phyloP scores from a whole-genome alignment of 2,113 vertebrate species.

The Cephalophus harveyi region DNA sequence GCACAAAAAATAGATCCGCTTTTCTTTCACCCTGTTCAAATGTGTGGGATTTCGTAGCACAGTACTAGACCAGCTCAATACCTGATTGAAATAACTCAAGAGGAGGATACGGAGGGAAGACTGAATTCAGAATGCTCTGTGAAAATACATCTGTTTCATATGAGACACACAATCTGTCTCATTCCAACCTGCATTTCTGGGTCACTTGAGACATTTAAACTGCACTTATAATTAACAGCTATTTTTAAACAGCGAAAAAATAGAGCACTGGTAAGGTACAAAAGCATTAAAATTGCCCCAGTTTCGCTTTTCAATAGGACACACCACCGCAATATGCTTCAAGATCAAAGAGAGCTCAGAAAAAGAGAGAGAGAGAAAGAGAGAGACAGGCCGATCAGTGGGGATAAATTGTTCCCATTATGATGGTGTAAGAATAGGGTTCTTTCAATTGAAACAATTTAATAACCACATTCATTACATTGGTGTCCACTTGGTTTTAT shows the following conservation, averaged over 20 bases:
- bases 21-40: constrained; percentile 72
- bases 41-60: constrained; percentile 70
- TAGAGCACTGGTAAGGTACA: constrained; percentile 99
- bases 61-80: constrained; percentile 76
- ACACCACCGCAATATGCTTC: constrained; percentile 99
- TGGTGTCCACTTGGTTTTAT: constrained; percentile 92
- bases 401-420: constrained; percentile 99
- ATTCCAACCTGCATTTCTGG: constrained; percentile 99
- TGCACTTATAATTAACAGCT: constrained; percentile 99
- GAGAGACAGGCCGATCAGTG: constrained; percentile 96
- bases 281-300: constrained; percentile 99
- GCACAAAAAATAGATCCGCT: constrained; percentile 52
- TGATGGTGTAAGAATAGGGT: constrained; percentile 98
- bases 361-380: constrained; percentile 80
- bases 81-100: constrained; percentile 81
- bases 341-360: constrained; percentile 99
- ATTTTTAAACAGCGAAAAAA: constrained; percentile 99
- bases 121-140: constrained; percentile 79
- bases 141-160: constrained; percentile 90
- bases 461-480: constrained; percentile 99
- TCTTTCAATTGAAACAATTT: constrained; percentile 99
- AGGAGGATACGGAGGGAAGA: constrained; percentile 75
- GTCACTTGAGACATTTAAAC: constrained; percentile 99
- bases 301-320: constrained; percentile 99
- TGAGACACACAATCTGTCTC: constrained; percentile 93